A percentile compares a stretch with the other conserved stretches of the same genome.
These are phyloP conservation scores for Dipodomys merriami DNA, from an alignment of 2,113 vertebrate species.

Conservation along the genomic window DNA sequence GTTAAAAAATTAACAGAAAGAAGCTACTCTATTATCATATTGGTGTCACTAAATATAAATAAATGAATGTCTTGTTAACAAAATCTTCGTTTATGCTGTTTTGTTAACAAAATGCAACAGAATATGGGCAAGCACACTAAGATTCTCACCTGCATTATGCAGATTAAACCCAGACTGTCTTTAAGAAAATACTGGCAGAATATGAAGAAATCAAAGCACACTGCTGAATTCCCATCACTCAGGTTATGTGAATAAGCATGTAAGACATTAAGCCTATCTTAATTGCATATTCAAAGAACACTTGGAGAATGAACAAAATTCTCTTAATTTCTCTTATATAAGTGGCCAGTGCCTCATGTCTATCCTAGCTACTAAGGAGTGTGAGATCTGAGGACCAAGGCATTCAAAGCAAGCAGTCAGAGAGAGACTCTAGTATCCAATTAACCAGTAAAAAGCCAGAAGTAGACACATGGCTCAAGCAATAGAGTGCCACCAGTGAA, in stretches of 20 bases:
- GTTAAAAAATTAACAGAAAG: neutral
- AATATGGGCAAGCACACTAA: neutral
- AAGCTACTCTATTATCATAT: neutral
- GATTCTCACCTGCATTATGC: neutral
- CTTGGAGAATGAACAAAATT: neutral
- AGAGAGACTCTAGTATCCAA: too few relatives aligned
- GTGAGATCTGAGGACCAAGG: too few relatives aligned
- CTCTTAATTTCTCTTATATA: neutral
- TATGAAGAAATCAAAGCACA: neutral
- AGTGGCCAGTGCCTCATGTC: too few relatives aligned
- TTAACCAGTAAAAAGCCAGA: too few relatives aligned
- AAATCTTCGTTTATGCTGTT: neutral
- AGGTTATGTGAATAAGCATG: neutral
- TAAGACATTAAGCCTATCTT: too few relatives aligned
- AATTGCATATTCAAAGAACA: neutral
- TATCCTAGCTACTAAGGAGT: too few relatives aligned
- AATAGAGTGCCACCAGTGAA: too few relatives aligned
- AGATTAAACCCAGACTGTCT: neutral
- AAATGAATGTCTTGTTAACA: constrained; percentile 24
- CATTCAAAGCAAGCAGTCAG: too few relatives aligned
- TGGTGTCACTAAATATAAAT: neutral
- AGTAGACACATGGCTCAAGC: too few relatives aligned
- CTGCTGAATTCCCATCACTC: neutral
- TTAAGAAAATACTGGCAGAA: neutral
- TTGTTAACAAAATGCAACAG: constrained; percentile 18